These are phyloP conservation scores for Origma solitaria DNA, from an alignment of 2,113 vertebrate genomes.

Conservation along the genomic window DNA sequence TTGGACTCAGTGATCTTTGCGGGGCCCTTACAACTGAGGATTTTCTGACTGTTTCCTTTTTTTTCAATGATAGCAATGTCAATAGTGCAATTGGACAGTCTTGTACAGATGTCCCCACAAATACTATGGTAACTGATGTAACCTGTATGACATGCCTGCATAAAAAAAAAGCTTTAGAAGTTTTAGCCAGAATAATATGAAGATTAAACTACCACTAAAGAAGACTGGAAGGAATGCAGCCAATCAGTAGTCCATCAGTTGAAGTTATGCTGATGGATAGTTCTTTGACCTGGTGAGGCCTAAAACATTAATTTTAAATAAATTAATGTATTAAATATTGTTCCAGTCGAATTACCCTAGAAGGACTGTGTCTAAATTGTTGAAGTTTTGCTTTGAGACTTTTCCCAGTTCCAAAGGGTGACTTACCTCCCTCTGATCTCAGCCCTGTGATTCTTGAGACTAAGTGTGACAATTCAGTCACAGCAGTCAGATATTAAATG, in stretches of 20 bases:
- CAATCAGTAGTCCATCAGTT: not conserved
- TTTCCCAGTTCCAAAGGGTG: not conserved
- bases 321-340: not conserved
- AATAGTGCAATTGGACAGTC: not conserved
- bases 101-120: not conserved
- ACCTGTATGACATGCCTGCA: not conserved
- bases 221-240: not conserved
- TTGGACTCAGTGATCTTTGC: not conserved
- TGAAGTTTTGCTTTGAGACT: not conserved
- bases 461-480: not conserved
- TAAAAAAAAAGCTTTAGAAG: not conserved
- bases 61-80: not conserved
- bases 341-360: not conserved
- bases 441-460: not conserved
- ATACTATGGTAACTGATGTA: not conserved
- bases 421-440: not conserved
- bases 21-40: not conserved
- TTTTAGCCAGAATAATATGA: not conserved
- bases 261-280: not conserved
- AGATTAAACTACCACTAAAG: not conserved
- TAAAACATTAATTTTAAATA: not conserved
- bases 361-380: not conserved
- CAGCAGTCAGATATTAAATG: not conserved
- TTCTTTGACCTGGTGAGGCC: not conserved
- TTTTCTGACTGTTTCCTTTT: not conserved